A percentile compares a stretch with the other conserved stretches of the same genome.
phyloP scores from a whole-genome alignment of 2,888 invertebrate species.

The Mesorhabditis sp. region DNA sequence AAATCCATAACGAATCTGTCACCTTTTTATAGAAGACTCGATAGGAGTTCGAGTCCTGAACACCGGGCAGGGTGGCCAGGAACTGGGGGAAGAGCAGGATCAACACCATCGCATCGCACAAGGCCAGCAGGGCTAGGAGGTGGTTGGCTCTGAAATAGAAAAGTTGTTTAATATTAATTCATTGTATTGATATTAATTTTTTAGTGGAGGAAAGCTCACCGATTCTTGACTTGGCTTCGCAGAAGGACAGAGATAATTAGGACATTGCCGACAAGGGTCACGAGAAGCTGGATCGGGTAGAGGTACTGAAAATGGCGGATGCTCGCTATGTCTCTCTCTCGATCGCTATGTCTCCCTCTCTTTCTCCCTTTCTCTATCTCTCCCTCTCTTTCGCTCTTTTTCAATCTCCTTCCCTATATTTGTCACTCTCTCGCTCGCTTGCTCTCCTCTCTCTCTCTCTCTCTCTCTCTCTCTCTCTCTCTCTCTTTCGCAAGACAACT shows the following conservation, averaged over 20 bases:
- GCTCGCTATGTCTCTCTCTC: not conserved
- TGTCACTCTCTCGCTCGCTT: too few species aligned
- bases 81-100: constrained; percentile 37
- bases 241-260: constrained; percentile 49
- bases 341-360: too few species aligned
- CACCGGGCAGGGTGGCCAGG: constrained; percentile 28
- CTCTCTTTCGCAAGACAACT: constrained; percentile 15
- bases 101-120: constrained; percentile 42
- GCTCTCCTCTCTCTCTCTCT: not conserved
- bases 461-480: not conserved
- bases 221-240: constrained; percentile 36
- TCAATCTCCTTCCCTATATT: too few species aligned
- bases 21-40: constrained; percentile 26
- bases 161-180: not conserved
- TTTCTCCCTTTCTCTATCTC: too few species aligned
- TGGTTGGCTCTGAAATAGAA: constrained; percentile 36
- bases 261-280: constrained; percentile 50
- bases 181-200: not conserved
- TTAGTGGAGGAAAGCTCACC: constrained; percentile 17
- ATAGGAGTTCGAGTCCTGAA: constrained; percentile 23
- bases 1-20: not conserved
- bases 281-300: constrained; percentile 49
- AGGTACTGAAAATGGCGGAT: constrained; percentile 30
- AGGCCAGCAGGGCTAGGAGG: constrained; percentile 35
- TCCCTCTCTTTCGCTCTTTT: too few species aligned